phyloP scores from a whole-genome alignment of 2,113 vertebrate genomes.

The Sebastes schlegelii region DNA sequence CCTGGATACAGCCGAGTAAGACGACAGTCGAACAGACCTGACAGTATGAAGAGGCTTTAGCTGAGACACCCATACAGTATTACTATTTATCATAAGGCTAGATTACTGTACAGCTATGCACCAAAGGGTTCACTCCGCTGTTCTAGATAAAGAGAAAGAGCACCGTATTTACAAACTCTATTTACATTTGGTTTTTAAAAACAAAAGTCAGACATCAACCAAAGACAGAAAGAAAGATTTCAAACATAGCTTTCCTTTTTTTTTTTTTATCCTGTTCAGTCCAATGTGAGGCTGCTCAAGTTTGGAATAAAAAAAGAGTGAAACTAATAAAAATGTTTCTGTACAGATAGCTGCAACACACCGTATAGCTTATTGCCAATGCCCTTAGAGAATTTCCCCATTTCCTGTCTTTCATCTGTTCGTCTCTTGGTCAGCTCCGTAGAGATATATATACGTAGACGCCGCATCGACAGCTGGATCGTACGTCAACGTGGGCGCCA shows the following conservation, averaged over 20 bases:
- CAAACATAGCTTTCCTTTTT: slow-evolving; percentile 66
- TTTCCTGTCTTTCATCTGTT: slow-evolving; percentile 18
- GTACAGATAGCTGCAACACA: slow-evolving; percentile 93
- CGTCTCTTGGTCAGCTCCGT: slow-evolving; percentile 32
- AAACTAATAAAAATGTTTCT: slow-evolving; percentile 81
- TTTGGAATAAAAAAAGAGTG: slow-evolving; percentile 71
- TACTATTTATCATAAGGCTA: slow-evolving; percentile 89
- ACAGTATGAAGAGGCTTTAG: slow-evolving; percentile 76
- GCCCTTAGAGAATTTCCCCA: slow-evolving; percentile 86
- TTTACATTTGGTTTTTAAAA: slow-evolving; percentile 86
- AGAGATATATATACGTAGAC: no score
- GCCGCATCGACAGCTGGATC: no score
- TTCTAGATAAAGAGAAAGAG: slow-evolving; percentile 87
- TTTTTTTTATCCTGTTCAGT: slow-evolving; percentile 62
- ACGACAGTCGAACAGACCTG: slow-evolving; percentile 86
- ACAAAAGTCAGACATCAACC: slow-evolving; percentile 37
- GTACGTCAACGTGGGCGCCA: no score
- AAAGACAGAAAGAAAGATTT: slow-evolving; percentile 73
- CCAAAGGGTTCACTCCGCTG: slow-evolving; percentile 89
- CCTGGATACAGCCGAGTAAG: slow-evolving; percentile 84
- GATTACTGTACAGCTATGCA: slow-evolving; percentile 89
- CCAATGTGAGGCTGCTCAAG: slow-evolving; percentile 87
- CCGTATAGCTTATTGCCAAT: slow-evolving; percentile 95
- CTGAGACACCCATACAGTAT: slow-evolving; percentile 81
- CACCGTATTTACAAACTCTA: slow-evolving; percentile 92